These are phyloP conservation scores for Amazona vittata DNA, from an alignment of 2,113 vertebrate genomes.

Conservation along the genomic window DNA sequence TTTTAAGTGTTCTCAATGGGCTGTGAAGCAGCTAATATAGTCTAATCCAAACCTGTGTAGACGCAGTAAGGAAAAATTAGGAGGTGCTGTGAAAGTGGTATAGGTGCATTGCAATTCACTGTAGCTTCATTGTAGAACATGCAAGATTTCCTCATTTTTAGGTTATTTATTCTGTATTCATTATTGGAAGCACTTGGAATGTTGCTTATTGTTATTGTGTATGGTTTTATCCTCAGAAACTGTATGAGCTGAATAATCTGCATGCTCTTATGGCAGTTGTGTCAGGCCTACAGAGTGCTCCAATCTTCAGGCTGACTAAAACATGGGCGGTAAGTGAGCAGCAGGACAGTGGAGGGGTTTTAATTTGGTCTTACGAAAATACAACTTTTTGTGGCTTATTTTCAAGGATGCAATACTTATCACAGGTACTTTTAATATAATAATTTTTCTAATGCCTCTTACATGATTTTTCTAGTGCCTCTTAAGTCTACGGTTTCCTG, in stretches of 20 bases:
- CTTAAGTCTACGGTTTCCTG: not conserved
- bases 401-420: not conserved
- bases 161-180: not conserved
- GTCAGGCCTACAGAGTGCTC: conserved; percentile 94
- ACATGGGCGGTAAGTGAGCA: conserved; percentile 94
- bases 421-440: not conserved
- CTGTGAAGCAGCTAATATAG: not conserved
- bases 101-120: not conserved
- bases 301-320: conserved; percentile 95
- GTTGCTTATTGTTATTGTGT: not conserved
- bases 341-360: not conserved
- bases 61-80: not conserved
- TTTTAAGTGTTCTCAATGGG: not conserved
- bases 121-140: not conserved
- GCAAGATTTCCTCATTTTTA: not conserved
- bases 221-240: conserved; percentile 80
- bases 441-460: not conserved
- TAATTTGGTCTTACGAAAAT: not conserved
- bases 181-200: not conserved
- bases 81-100: not conserved
- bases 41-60: not conserved
- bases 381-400: not conserved
- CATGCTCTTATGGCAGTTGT: conserved; percentile 98
- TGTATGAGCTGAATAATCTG: conserved; percentile 96
- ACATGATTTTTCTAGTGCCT: not conserved